These are phyloP conservation scores for Mesitornis unicolor DNA, from an alignment of 2,113 vertebrate species.

Conservation along the genomic window DNA sequence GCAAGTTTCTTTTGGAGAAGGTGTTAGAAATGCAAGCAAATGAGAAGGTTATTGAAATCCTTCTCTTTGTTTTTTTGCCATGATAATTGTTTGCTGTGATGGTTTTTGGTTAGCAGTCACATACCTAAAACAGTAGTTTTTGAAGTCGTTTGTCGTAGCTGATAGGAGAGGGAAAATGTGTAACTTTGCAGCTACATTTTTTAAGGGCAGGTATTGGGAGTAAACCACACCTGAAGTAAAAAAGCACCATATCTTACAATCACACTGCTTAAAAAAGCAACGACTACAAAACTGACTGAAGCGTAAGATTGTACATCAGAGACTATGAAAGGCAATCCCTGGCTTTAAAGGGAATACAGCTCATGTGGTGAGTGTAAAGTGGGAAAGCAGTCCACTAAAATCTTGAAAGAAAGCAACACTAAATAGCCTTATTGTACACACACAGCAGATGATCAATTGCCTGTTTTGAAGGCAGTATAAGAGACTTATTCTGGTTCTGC, in stretches of 20 bases:
- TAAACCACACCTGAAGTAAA: neutral
- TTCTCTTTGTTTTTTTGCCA: neutral
- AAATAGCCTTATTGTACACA: conserved; percentile 23
- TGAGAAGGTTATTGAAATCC: neutral
- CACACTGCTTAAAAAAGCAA: neutral
- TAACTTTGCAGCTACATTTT: neutral
- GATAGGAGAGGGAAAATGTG: rapidly evolving
- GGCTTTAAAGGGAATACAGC: neutral
- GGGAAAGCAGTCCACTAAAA: neutral
- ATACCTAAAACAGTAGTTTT: neutral
- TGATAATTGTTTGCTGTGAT: neutral
- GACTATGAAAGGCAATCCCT: neutral
- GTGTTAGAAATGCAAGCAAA: neutral
- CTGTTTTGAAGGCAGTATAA: conserved; percentile 17
- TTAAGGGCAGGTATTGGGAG: neutral
- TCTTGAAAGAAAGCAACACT: neutral
- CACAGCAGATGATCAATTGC: neutral
- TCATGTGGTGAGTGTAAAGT: neutral
- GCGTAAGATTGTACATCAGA: neutral
- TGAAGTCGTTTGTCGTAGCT: neutral
- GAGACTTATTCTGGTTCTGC: conserved; percentile 15
- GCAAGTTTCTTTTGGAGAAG: neutral
- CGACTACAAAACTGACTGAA: neutral
- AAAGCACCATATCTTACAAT: neutral
- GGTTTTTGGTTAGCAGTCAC: neutral